A percentile compares a stretch with the other conserved stretches of the same genome.
These are phyloP conservation scores for Caenorhabditis zanzibari DNA, from an alignment of 2,888 invertebrate genomes.

Conservation along the genomic window DNA sequence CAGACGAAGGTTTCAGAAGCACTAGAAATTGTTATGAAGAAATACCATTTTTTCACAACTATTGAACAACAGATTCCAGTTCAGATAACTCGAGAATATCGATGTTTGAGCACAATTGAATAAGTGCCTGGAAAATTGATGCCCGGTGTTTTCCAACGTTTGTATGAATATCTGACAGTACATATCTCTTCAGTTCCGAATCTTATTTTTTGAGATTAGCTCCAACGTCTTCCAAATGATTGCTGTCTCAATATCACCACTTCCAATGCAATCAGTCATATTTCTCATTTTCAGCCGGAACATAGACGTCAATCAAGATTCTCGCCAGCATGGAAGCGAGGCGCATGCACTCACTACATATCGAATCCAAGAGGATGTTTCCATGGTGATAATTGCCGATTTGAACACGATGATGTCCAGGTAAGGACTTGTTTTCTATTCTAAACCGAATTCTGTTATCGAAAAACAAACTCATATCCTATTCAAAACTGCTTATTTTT, in stretches of 20 bases:
- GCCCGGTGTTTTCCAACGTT: too few relatives aligned
- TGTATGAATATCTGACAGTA: not conserved
- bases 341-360: slow-evolving; percentile 27
- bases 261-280: too few relatives aligned
- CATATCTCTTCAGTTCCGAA: not conserved
- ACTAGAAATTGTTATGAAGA: not conserved
- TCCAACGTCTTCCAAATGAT: not conserved
- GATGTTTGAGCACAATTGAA: too few relatives aligned
- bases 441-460: not conserved
- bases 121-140: too few relatives aligned
- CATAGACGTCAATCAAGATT: not conserved
- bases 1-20: not conserved
- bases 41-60: too few relatives aligned
- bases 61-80: too few relatives aligned
- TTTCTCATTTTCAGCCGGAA: not conserved
- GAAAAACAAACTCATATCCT: too few relatives aligned
- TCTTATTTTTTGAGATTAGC: not conserved
- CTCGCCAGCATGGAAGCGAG: not conserved
- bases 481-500: not conserved
- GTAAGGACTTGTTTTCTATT: not conserved
- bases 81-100: too few relatives aligned
- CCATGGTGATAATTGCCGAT: slow-evolving; percentile 39
- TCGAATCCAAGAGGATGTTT: slow-evolving; percentile 32
- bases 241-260: not conserved
- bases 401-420: slow-evolving; percentile 33